phyloP scores from a whole-genome alignment of 2,797 vertebrate species.

The Taenioides sp. region DNA sequence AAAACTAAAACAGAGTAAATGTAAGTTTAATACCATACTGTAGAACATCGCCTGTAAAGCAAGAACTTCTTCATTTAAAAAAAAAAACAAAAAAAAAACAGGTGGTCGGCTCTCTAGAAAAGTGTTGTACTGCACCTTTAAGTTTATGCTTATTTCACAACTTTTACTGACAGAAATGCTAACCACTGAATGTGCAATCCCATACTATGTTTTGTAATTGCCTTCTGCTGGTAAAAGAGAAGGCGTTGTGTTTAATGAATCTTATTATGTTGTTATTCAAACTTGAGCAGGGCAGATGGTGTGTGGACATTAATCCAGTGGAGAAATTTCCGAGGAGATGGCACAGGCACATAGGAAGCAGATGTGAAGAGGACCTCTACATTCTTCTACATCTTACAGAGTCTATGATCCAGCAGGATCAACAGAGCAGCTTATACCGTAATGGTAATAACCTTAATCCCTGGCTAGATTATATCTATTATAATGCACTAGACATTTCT shows the following conservation, averaged over 20 bases:
- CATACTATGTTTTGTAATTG: background rate
- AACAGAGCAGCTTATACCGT: conserved; percentile 68
- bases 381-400: conserved; percentile 66
- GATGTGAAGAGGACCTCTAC: conserved; percentile 55
- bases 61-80: too few species aligned
- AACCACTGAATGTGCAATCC: background rate
- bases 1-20: too few species aligned
- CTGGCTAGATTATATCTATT: conserved; percentile 65
- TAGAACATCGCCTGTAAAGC: too few species aligned
- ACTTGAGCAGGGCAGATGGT: conserved; percentile 32
- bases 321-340: conserved; percentile 46
- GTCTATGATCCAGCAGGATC: conserved; percentile 70
- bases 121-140: background rate
- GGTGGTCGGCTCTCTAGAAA: background rate
- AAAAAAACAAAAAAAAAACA: too few species aligned
- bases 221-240: background rate
- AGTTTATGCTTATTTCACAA: background rate
- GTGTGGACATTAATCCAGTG: conserved; percentile 43
- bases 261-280: conserved; percentile 30
- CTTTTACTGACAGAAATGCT: background rate
- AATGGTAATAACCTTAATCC: conserved; percentile 79
- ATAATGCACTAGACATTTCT: conserved; percentile 62
- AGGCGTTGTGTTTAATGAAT: conserved; percentile 30
- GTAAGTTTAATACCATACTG: too few species aligned
- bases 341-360: conserved; percentile 47